phyloP scores from a whole-genome alignment of 1,140 invertebrate species.

The Holcopasites calliopsidis region DNA sequence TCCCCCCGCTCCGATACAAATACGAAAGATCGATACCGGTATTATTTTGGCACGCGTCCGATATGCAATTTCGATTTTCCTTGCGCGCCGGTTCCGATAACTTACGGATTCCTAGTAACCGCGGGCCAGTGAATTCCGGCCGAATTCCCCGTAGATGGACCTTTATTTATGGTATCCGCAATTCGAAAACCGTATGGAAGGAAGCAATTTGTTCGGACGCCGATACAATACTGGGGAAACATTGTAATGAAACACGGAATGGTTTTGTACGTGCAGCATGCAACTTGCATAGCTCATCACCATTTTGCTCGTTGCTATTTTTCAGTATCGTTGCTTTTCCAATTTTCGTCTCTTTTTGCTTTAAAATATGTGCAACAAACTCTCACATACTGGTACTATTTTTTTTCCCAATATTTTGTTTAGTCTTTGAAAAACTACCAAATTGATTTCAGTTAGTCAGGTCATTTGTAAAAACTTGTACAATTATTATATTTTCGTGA shows the following conservation, averaged over 20 bases:
- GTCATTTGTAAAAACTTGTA: too few relatives aligned
- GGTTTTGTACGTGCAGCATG: slow-evolving; percentile 10
- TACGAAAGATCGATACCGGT: too few relatives aligned
- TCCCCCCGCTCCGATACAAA: too few relatives aligned
- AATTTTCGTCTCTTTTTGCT: neutral
- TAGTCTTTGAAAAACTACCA: too few relatives aligned
- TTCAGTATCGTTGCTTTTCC: neutral
- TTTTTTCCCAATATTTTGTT: too few relatives aligned
- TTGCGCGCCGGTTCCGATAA: slow-evolving; percentile 44
- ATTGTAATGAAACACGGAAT: slow-evolving; percentile 47
- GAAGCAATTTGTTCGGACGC: slow-evolving; percentile 59
- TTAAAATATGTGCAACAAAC: neutral
- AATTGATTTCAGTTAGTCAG: too few relatives aligned
- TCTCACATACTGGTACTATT: neutral
- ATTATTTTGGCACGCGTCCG: slow-evolving; percentile 1
- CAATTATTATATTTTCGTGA: too few relatives aligned
- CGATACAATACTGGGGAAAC: slow-evolving; percentile 48
- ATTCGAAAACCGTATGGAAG: slow-evolving; percentile 59
- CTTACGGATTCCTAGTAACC: slow-evolving; percentile 34
- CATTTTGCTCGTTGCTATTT: slow-evolving; percentile 1
- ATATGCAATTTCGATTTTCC: slow-evolving; percentile 39
- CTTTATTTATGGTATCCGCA: slow-evolving; percentile 59
- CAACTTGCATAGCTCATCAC: neutral
- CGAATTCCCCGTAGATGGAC: slow-evolving; percentile 54
- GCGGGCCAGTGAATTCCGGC: slow-evolving; percentile 37